A percentile compares a stretch with the other conserved stretches of the same genome.
These are phyloP conservation scores for Rhaphigaster nebulosa DNA, from an alignment of 2,888 invertebrate genomes.

Conservation along the genomic window DNA sequence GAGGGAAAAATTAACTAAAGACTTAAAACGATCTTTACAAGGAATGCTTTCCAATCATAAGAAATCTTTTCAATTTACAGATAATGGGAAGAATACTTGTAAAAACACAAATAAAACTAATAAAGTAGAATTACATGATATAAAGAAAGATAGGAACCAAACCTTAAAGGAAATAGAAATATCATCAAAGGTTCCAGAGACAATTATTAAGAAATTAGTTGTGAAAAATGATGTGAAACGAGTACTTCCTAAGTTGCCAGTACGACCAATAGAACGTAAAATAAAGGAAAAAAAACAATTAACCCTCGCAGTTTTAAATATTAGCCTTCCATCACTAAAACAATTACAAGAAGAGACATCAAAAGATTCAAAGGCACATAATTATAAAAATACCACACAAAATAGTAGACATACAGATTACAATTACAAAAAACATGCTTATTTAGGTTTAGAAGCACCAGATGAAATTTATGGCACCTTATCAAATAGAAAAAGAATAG, in stretches of 20 bases:
- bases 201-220: constrained; percentile 13
- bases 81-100: background rate
- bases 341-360: background rate
- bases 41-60: background rate
- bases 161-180: background rate
- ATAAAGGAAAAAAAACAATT: constrained; percentile 43
- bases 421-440: background rate
- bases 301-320: constrained; percentile 35
- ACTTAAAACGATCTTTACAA: constrained; percentile 17
- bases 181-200: background rate
- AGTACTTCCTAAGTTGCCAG: constrained; percentile 5
- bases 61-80: background rate
- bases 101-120: background rate
- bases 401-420: background rate
- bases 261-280: constrained; percentile 29
- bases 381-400: background rate
- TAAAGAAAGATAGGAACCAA: background rate
- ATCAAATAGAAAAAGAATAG: constrained; percentile 43
- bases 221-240: constrained; percentile 20
- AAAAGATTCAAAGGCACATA: background rate
- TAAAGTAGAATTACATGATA: constrained; percentile 21
- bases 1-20: constrained; percentile 7
- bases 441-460: constrained; percentile 34
- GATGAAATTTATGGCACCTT: background rate
- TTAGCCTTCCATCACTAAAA: constrained; percentile 42